Conservation (phyloP, 1,140 invertebrate species). For the Pseudomyrmex flavicornis region DNA sequence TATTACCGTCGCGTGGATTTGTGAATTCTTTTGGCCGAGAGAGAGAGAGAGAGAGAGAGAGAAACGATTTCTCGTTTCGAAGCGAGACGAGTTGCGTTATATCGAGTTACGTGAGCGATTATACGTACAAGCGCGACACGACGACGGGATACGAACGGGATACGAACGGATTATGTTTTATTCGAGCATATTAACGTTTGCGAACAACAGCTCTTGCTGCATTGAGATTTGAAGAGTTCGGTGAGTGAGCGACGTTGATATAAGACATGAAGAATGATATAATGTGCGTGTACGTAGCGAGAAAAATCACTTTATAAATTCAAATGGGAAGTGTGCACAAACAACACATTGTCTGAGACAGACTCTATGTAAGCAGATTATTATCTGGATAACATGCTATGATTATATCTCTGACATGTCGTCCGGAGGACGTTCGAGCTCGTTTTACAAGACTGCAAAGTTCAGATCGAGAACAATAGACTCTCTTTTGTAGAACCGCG, state of each 20-base stretch:
- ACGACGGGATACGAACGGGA: too few species aligned
- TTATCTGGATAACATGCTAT: slow-evolving; percentile 16
- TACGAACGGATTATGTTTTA: not conserved
- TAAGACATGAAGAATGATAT: not conserved
- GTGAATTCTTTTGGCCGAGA: slow-evolving; percentile 38
- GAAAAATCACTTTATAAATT: not conserved
- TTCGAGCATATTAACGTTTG: not conserved
- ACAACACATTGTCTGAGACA: not conserved
- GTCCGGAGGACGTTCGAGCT: slow-evolving; percentile 52
- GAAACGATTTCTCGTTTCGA: not conserved
- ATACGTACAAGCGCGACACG: not conserved
- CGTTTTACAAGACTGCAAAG: slow-evolving; percentile 19
- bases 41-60: not conserved
- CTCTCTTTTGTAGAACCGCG: slow-evolving; percentile 3
- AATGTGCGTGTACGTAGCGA: too few species aligned
- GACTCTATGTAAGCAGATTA: slow-evolving; percentile 23
- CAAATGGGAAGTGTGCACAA: not conserved
- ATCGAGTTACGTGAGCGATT: not conserved
- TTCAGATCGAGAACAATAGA: slow-evolving; percentile 27
- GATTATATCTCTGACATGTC: slow-evolving; percentile 47
- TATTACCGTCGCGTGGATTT: slow-evolving; percentile 34
- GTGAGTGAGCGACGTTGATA: not conserved
- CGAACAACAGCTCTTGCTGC: not conserved
- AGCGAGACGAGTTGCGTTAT: not conserved
- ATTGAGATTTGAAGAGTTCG: not conserved